These are phyloP conservation scores for Bos taurus DNA, from an alignment of 2,113 vertebrate genomes.

Conservation along the genomic window DNA sequence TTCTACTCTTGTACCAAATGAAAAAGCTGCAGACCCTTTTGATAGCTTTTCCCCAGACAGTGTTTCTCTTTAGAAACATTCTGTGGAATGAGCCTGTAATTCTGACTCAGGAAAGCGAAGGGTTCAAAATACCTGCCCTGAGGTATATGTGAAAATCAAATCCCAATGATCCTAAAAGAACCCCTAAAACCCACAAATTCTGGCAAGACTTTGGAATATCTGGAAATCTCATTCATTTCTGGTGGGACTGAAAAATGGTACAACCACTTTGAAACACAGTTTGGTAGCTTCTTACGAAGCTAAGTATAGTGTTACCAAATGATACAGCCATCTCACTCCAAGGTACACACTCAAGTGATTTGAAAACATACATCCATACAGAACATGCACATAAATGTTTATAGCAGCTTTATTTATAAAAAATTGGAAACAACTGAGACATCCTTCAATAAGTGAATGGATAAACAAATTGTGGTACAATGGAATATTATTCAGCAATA, in stretches of 20 bases:
- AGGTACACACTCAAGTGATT: background rate
- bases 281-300: background rate
- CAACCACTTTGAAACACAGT: background rate
- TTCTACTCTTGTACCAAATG: background rate
- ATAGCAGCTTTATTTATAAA: background rate
- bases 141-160: background rate
- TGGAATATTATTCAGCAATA: background rate
- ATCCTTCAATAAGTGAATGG: background rate
- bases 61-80: background rate
- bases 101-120: background rate
- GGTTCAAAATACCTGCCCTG: background rate
- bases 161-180: background rate
- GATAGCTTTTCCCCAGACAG: background rate
- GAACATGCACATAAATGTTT: background rate
- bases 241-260: background rate
- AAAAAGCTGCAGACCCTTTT: background rate
- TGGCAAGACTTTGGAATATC: background rate
- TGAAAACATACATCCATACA: background rate
- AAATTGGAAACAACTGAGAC: background rate
- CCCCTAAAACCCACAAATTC: background rate
- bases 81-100: background rate
- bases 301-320: background rate
- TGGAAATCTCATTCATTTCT: background rate
- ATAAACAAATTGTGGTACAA: background rate
- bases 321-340: background rate